phyloP scores from a whole-genome alignment of 2,797 vertebrate genomes.

The Glossophaga mutica region DNA sequence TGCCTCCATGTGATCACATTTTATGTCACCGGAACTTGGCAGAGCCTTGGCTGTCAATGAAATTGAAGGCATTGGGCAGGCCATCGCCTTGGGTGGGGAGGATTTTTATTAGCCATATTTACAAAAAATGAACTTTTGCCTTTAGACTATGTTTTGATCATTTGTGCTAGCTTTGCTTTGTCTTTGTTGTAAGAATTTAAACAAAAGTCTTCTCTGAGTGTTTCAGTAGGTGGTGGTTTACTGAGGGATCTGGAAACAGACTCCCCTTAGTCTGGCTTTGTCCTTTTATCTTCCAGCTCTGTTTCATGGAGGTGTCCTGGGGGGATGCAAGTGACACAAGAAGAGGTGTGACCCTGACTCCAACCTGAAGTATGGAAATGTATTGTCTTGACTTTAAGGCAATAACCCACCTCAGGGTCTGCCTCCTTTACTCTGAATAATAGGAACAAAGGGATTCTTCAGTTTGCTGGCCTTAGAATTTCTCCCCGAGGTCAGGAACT shows the following conservation, averaged over 20 bases:
- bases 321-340: background rate
- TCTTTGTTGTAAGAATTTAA: background rate
- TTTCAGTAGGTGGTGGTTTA: background rate
- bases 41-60: background rate
- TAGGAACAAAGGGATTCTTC: background rate
- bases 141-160: background rate
- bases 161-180: background rate
- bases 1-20: background rate
- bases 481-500: background rate
- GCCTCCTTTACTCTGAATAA: conserved; percentile 37
- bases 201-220: background rate
- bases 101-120: conserved; percentile 25
- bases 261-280: background rate
- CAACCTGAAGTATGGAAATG: background rate
- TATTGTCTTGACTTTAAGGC: conserved; percentile 54
- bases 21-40: background rate
- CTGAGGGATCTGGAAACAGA: background rate
- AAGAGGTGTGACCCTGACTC: background rate
- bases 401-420: conserved; percentile 41
- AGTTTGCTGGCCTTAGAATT: conserved; percentile 18
- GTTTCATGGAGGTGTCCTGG: background rate
- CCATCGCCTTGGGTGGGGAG: background rate
- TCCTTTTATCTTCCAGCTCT: background rate
- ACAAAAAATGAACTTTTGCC: background rate
- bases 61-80: background rate